Percentiles rank a stretch among this genome's conserved stretches.
Evolutionary conservation across 2,113 vertebrate species (phyloP).

Genomic region (Coptodon bakossiorum): DNA sequence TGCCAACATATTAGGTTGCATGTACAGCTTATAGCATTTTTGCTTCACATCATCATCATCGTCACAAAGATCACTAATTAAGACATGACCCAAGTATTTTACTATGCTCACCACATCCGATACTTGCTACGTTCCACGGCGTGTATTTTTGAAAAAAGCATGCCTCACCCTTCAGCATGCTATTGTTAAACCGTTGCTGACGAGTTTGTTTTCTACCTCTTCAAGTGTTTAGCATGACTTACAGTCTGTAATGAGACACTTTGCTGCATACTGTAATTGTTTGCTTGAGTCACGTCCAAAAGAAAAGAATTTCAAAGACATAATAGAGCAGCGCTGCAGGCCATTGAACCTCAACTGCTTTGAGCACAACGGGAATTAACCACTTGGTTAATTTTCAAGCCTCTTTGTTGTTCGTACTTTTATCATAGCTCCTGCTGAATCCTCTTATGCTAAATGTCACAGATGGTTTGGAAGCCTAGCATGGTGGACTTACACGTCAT

Average conservation of each 20-base stretch:
- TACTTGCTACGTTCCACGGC: not conserved
- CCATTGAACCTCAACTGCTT: not conserved
- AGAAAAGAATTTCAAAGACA: not conserved
- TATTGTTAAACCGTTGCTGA: not conserved
- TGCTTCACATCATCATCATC: not conserved
- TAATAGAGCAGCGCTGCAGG: not conserved
- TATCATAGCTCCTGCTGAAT: not conserved
- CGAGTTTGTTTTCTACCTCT: not conserved
- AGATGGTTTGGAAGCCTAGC: not conserved
- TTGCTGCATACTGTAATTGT: not conserved
- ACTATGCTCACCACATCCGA: not conserved
- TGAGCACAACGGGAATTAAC: not conserved
- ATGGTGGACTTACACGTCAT: not conserved
- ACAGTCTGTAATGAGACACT: slow-evolving; percentile 2
- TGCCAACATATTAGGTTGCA: not conserved
- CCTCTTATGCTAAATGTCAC: not conserved
- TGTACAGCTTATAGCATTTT: not conserved
- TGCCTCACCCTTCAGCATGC: not conserved
- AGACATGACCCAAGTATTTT: not conserved
- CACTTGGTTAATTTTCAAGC: not conserved
- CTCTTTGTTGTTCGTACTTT: not conserved
- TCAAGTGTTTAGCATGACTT: slow-evolving; percentile 10
- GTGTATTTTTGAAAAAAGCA: not conserved
- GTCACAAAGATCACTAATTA: not conserved
- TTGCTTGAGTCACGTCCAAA: not conserved